phyloP scores from a whole-genome alignment of 2,888 invertebrate species.

The Brachynemurus nebulosus region DNA sequence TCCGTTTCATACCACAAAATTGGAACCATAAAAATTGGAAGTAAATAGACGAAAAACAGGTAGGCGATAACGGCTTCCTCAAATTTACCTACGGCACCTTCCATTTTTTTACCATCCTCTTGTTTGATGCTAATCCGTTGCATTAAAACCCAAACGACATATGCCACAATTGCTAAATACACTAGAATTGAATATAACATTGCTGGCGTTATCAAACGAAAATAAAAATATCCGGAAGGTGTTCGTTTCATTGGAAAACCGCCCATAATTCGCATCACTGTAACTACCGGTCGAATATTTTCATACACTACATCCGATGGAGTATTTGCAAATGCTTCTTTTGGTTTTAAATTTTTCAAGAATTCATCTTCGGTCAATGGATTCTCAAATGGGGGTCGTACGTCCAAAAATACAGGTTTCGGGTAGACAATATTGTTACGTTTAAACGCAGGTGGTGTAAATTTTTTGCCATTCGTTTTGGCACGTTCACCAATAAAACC shows the following conservation, averaged over 20 bases:
- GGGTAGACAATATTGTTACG: background rate
- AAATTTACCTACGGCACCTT: slow-evolving; percentile 45
- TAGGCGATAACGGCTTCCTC: slow-evolving; percentile 65
- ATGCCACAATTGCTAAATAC: slow-evolving; percentile 34
- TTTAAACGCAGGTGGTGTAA: no score
- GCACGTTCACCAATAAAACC: no score
- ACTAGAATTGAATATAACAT: slow-evolving; percentile 43
- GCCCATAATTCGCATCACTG: slow-evolving; percentile 40
- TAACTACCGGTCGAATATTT: slow-evolving; percentile 33
- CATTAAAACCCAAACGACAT: slow-evolving; percentile 17
- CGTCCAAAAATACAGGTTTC: background rate
- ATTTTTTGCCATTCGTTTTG: no score
- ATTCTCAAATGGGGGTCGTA: background rate
- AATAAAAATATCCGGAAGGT: slow-evolving; percentile 29
- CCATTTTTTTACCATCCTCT: background rate
- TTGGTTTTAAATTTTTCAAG: background rate
- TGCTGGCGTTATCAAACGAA: slow-evolving; percentile 34
- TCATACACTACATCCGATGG: slow-evolving; percentile 27
- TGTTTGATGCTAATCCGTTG: background rate
- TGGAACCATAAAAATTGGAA: slow-evolving; percentile 48
- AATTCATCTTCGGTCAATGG: background rate
- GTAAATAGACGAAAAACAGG: slow-evolving; percentile 54
- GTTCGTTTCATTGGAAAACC: slow-evolving; percentile 44
- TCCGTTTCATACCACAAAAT: slow-evolving; percentile 52
- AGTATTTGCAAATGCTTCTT: background rate